phyloP scores from a whole-genome alignment of 2,888 invertebrate species.

The Pteria penguin region DNA sequence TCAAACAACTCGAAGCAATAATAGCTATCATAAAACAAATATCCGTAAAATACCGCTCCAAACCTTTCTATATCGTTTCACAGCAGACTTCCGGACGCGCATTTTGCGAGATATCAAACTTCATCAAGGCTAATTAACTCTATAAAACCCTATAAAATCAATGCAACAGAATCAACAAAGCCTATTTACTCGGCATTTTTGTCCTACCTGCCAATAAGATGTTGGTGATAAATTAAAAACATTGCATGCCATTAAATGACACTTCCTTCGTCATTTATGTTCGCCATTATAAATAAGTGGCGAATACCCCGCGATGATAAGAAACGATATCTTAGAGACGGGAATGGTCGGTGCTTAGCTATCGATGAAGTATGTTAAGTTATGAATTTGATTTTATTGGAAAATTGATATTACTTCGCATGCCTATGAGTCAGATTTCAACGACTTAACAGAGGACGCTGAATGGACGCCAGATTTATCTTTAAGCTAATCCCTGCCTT shows the following conservation, averaged over 20 bases:
- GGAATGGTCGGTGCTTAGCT: no score
- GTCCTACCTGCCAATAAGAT: slow-evolving; percentile 3
- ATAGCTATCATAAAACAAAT: slow-evolving; percentile 1
- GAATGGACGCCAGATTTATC: no score
- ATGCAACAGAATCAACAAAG: slow-evolving; percentile 23
- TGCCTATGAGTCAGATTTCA: no score
- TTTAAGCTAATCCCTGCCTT: no score
- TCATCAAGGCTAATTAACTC: slow-evolving; percentile 33
- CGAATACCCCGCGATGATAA: not conserved
- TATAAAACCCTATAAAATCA: slow-evolving; percentile 29
- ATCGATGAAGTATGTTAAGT: no score
- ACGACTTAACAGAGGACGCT: no score
- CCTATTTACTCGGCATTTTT: slow-evolving; percentile 26
- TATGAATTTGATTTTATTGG: no score
- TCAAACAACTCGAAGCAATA: not conserved
- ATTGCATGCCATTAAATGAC: slow-evolving; percentile 21
- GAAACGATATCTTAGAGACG: no score
- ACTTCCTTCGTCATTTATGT: slow-evolving; percentile 14
- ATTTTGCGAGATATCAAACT: slow-evolving; percentile 23
- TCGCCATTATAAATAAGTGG: not conserved
- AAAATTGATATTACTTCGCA: no score
- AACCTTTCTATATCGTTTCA: slow-evolving; percentile 2
- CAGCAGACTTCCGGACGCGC: slow-evolving; percentile 17
- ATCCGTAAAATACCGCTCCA: slow-evolving; percentile 3
- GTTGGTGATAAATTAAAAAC: slow-evolving; percentile 26